Evolutionary conservation across 2,113 vertebrate genomes (phyloP), one percentile per base, ranked within the genome.

Genomic region (Colinus virginianus): DNA sequence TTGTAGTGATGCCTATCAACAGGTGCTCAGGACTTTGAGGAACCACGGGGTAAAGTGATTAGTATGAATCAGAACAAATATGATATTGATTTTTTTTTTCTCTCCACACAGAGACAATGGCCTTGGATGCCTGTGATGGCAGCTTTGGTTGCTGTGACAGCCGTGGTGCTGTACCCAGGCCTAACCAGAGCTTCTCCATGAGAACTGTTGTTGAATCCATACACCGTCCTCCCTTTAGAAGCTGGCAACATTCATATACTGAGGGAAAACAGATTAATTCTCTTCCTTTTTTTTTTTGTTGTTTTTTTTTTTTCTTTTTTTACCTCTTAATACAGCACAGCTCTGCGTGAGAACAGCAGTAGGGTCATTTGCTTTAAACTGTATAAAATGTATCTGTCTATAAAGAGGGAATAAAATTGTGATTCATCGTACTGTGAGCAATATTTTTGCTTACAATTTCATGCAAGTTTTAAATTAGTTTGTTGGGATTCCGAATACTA

Each of bases 121-220:
- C 98, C 99, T 98, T 99, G 99, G 99, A 99, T 99, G 98, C 99
- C 99, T 97, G 98, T 99, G 98, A 98, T 99, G 96, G 99, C 99
- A 90, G 98, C 98, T 98, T 98, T 99, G 98, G 99, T 99, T 86
- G 99, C 98, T 84, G 98, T 99, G 96, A 99, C 99, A 91, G 98
- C 98, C 90, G 98, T 98, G 88, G 98, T 99, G 98, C 98, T 99
- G 98, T 99, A 99, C 96, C 99, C 99, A 89, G 98, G 98, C 97
- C 96, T 99, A 95, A 98, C 98, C 97, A 99, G 98, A 98, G 99
- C 98, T 98, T 98, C 98, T 98, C 97, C 98, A 90, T 98, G 98
- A 98, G 97, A 97, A 93, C 93, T 97, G 97, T 97, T 97, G 97
- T 97, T 98, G 97, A 97, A 97, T 97, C 97, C 94, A 96, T 97